Percentiles rank a stretch among this genome's conserved stretches.
These are phyloP conservation scores for Actinia equina DNA, from an alignment of 64 coral and sea anemone species.

Conservation along the genomic window DNA sequence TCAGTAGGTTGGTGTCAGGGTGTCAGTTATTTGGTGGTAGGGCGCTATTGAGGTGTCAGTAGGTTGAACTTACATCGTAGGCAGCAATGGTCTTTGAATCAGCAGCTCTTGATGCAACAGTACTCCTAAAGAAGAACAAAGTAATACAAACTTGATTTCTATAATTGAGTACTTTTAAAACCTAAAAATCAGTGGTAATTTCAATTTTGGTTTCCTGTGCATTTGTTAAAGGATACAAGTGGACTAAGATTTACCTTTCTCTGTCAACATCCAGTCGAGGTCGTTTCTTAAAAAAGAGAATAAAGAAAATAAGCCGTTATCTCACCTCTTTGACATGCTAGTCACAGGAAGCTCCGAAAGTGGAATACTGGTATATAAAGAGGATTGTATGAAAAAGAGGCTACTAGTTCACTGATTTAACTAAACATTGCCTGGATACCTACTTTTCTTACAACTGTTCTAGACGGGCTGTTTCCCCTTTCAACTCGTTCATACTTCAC, in stretches of 20 bases:
- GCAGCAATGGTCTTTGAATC: constrained; percentile 33
- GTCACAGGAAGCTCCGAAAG: no score
- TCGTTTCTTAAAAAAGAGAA: constrained; percentile 61
- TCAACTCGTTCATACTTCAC: constrained; percentile 68
- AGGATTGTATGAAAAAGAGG: no score
- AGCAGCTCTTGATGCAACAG: constrained; percentile 12
- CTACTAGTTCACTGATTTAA: neutral
- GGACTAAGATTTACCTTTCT: constrained; percentile 56
- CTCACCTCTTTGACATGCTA: no score
- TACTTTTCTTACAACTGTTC: constrained; percentile 65
- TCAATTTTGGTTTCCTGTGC: neutral
- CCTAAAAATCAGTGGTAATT: no score
- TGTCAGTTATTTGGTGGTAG: no score
- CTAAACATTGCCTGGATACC: neutral
- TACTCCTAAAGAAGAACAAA: neutral
- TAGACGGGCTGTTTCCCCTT: constrained; percentile 68
- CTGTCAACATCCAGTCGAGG: constrained; percentile 66
- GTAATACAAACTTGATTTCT: neutral
- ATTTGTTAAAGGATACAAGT: no score
- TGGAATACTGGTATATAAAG: no score
- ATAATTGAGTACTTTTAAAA: no score
- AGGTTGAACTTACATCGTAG: neutral
- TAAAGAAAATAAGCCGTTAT: neutral
- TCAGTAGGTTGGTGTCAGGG: no score
- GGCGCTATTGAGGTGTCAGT: no score